Percentiles rank a stretch among this genome's conserved stretches.
These are phyloP conservation scores for Diaperis boleti DNA, from an alignment of 2,888 invertebrate genomes.

Conservation along the genomic window DNA sequence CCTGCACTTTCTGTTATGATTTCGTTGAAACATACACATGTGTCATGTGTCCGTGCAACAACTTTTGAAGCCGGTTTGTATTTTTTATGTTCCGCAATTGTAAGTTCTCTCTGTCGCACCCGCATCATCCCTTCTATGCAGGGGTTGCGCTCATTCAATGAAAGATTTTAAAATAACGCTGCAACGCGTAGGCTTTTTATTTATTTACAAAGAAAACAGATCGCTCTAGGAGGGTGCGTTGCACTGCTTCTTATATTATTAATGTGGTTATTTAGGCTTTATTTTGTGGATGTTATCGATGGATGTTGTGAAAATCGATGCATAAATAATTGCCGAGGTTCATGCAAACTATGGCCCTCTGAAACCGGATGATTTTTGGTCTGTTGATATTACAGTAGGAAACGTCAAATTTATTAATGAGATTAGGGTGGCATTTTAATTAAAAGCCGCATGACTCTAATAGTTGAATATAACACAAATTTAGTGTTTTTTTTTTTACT, in stretches of 20 bases:
- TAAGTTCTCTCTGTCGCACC: slow-evolving; percentile 31
- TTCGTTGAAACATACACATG: slow-evolving; percentile 46
- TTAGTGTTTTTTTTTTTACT: no score
- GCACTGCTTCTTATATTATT: no score
- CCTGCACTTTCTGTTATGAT: slow-evolving; percentile 52
- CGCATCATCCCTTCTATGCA: slow-evolving; percentile 7
- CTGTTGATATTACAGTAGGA: no score
- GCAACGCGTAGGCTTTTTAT: slow-evolving; percentile 1
- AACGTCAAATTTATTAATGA: no score
- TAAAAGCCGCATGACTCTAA: no score
- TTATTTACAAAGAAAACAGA: no score
- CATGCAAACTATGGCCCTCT: background rate
- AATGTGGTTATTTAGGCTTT: background rate
- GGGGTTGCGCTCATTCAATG: background rate
- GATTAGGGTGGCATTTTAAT: no score
- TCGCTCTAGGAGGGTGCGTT: no score
- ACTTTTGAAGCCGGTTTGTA: slow-evolving; percentile 46
- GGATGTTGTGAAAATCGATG: slow-evolving; percentile 10
- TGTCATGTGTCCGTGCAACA: slow-evolving; percentile 42
- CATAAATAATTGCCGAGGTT: background rate
- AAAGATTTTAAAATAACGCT: background rate
- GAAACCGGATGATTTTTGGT: background rate
- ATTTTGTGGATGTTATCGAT: background rate
- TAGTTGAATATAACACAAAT: no score
- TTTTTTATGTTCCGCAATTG: slow-evolving; percentile 39